Conservation (phyloP, 2,888 invertebrate species). For the Mycalesis mineus region DNA sequence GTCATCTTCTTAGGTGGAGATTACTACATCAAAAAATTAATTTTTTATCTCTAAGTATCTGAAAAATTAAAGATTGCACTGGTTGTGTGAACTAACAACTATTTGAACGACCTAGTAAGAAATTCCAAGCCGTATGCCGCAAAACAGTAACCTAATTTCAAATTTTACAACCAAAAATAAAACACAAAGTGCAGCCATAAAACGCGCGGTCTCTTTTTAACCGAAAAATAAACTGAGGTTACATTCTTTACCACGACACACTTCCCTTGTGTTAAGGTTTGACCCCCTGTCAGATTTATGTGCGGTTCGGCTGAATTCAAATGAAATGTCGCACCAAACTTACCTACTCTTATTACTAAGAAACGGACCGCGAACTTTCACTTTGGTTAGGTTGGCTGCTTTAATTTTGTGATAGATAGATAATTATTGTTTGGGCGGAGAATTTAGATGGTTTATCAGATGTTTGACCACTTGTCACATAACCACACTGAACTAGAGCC, state of each 20-base stretch:
- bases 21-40: too few relatives aligned
- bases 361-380: conserved; percentile 66
- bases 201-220: background rate
- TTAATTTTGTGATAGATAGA: conserved; percentile 60
- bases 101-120: too few relatives aligned
- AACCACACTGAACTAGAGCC: background rate
- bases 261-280: background rate
- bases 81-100: too few relatives aligned
- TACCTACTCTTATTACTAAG: conserved; percentile 19
- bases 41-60: too few relatives aligned
- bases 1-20: too few relatives aligned
- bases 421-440: conserved; percentile 32
- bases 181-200: too few relatives aligned
- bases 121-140: too few relatives aligned
- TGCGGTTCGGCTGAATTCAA: conserved; percentile 6
- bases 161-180: too few relatives aligned
- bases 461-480: conserved; percentile 20
- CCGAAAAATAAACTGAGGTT: conserved; percentile 1
- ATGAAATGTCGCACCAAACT: conserved; percentile 39
- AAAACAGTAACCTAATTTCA: too few relatives aligned
- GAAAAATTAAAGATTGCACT: too few relatives aligned
- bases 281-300: conserved; percentile 6
- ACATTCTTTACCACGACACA: conserved; percentile 10
- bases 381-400: conserved; percentile 54
- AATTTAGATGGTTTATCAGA: conserved; percentile 11